Evolutionary conservation across 2,888 invertebrate species (phyloP), one percentile per base, ranked within the genome.

Genomic region (Nipponacmea schrenckii): DNA sequence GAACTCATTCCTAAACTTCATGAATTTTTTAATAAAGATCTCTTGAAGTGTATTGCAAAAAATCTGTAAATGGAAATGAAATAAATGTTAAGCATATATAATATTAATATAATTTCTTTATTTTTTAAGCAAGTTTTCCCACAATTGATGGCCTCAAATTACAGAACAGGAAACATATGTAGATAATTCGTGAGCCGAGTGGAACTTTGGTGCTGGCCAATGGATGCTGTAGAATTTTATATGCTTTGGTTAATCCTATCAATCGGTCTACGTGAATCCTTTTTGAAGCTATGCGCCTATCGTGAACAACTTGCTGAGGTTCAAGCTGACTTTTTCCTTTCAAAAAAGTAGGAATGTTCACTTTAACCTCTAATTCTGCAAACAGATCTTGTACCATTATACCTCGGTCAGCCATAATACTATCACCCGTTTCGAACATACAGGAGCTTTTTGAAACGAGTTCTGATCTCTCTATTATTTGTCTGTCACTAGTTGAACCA

Each of bases 301-400:
- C 71, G 39, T 69, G 50, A 17, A 77, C 72, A 39, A 78, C 77
- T 48, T 73, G 69, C 46, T 71, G 67, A 44, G 72, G 72, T 50
- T 79, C 75, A 14, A 78, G 69, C 63, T 79, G 79, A 17, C 64
- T 70, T 73, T 76, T 77, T 14, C 79, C 77, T 64, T 74, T 71
- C 12, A 78, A 64, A 72, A 76, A 72, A 15, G 77, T 75, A 14
- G 77, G 79, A 15, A 76, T 79, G 64, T 77, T 79, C 44, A 79
- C 76, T 50, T 39, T 24, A 8, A 76, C 74, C 74, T 76, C 72
- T 27, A 72, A 62, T 14, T n/a, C 44, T 24, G 77, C 79, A 75
- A 79, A 77, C 24, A 77, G 48, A 64, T 79, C 79, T 65, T 79
- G 79, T 15, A 79, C 76, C 75, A 78, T 78, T n/a, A 79, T 75